phyloP scores from a whole-genome alignment of 2,888 invertebrate genomes.

The Hydriomena furcata region DNA sequence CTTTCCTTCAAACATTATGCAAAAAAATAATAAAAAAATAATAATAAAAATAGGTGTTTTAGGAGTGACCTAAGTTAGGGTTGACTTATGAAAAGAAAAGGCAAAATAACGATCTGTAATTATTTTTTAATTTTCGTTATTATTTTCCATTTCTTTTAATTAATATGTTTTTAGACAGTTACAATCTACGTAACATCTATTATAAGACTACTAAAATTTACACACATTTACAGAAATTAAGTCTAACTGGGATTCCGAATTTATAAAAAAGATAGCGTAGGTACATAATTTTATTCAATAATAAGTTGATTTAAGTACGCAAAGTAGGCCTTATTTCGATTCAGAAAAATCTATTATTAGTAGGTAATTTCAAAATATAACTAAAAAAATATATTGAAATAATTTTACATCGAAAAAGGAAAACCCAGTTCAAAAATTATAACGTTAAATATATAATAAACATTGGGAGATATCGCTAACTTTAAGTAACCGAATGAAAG shows the following conservation, averaged over 20 bases:
- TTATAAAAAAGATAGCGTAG: slow-evolving; percentile 13
- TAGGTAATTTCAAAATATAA: background rate
- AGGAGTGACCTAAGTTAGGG: slow-evolving; percentile 5
- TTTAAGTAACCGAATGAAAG: slow-evolving; percentile 47
- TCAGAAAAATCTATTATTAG: background rate
- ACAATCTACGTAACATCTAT: slow-evolving; percentile 80
- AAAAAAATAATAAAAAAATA: too few relatives aligned
- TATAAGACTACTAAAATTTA: slow-evolving; percentile 75
- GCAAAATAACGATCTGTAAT: slow-evolving; percentile 62
- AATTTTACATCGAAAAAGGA: slow-evolving; percentile 25
- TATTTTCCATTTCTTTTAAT: slow-evolving; percentile 60
- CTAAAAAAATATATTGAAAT: background rate
- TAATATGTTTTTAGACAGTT: slow-evolving; percentile 67
- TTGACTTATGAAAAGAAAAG: slow-evolving; percentile 16
- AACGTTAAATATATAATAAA: slow-evolving; percentile 25
- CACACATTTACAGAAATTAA: slow-evolving; percentile 74
- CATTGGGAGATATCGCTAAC: slow-evolving; percentile 38
- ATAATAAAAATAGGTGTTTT: too few relatives aligned
- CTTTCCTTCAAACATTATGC: too few relatives aligned
- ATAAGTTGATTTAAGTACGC: slow-evolving; percentile 10
- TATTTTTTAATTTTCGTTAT: slow-evolving; percentile 72
- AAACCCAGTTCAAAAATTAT: slow-evolving; percentile 45
- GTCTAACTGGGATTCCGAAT: slow-evolving; percentile 64
- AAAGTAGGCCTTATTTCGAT: slow-evolving; percentile 40
- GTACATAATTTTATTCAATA: slow-evolving; percentile 2